Percentiles rank a stretch among this genome's conserved stretches.
These are phyloP conservation scores for Columba guinea DNA, from an alignment of 2,797 vertebrate species.

Conservation along the genomic window DNA sequence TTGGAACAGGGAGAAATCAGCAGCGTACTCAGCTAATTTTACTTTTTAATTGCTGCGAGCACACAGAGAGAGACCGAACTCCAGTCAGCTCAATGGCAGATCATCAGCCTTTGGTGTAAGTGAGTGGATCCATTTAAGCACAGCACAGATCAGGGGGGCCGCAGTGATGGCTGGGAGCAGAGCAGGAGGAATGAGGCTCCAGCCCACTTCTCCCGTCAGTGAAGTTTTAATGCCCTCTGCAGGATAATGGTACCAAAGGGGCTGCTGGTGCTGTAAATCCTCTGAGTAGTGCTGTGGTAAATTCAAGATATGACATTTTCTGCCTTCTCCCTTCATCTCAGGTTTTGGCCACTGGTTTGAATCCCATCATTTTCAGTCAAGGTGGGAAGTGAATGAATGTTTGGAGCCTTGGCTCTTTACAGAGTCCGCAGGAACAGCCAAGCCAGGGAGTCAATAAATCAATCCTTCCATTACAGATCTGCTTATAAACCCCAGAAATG, in stretches of 20 bases:
- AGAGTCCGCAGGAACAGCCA: not conserved
- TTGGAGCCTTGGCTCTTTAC: not conserved
- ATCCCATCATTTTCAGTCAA: not conserved
- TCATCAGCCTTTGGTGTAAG: not conserved
- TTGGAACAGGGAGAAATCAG: not conserved
- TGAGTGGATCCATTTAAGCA: rapidly evolving
- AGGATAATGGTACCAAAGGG: constrained; percentile 36
- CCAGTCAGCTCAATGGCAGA: not conserved
- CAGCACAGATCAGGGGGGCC: rapidly evolving
- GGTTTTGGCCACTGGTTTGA: not conserved
- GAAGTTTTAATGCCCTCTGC: constrained; percentile 66
- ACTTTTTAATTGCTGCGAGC: not conserved
- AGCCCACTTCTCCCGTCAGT: not conserved
- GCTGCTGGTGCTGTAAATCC: not conserved
- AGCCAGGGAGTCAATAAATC: not conserved
- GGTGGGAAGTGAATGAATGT: not conserved
- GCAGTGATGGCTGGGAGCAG: rapidly evolving
- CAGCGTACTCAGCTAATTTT: not conserved
- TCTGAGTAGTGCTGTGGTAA: not conserved
- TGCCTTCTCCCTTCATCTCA: not conserved
- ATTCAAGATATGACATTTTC: not conserved
- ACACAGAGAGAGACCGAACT: not conserved
- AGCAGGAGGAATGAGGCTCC: not conserved
- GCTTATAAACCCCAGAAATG: not conserved
- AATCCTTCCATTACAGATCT: not conserved